Evolutionary conservation across 2,797 vertebrate species (phyloP), one percentile per base, ranked within the genome.

Genomic region (Perodicticus potto): DNA sequence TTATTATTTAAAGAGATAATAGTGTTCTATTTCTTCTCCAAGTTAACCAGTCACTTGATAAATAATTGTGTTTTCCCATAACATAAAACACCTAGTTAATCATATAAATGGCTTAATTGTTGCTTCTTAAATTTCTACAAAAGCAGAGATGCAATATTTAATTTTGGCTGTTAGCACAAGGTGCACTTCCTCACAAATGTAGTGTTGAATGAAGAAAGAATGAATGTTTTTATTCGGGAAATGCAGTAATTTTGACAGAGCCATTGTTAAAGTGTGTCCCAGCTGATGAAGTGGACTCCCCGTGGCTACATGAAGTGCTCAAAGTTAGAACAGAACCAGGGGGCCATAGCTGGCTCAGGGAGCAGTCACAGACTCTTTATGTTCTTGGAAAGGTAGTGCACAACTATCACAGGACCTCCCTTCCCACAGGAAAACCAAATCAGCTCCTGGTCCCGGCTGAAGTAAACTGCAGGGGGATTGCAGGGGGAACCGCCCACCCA

Each of bases 61-160:
- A 94, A 89, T 95, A 96, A 90, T 29, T 80, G 19, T 76, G 37
- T 67, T 88, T 40, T 93, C 74, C 40, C 29, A 3, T 92, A 57
- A 92, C 49, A 91, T 45, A 11, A 90, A 96, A 92, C 45, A 88
- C 55, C 57, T 55, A 82, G 27, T 70, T 74, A 96, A 55, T 92
- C 65, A 59, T 53, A 73, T 55, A 89, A 57, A 72, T 65, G 19
- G 57, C 43, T 93, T 85, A 95, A 70, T 70, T 82, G 25, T 43
- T 72, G 86, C 45, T 93, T 88, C 80, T 96, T 91, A 86, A 95
- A 93, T 83, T 94, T 91, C 74, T 89, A 80, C 63, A 89, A 95
- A 96, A 93, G 74, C 59, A 72, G 67, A 94, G 14, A 83, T 61
- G 34, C 9, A 78, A 16, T 83, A 91, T 96, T 93, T 94, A 91